Percentiles rank a stretch among this genome's conserved stretches.
phyloP scores from a whole-genome alignment of 2,113 vertebrate genomes.

The Triplophysa dalaica region DNA sequence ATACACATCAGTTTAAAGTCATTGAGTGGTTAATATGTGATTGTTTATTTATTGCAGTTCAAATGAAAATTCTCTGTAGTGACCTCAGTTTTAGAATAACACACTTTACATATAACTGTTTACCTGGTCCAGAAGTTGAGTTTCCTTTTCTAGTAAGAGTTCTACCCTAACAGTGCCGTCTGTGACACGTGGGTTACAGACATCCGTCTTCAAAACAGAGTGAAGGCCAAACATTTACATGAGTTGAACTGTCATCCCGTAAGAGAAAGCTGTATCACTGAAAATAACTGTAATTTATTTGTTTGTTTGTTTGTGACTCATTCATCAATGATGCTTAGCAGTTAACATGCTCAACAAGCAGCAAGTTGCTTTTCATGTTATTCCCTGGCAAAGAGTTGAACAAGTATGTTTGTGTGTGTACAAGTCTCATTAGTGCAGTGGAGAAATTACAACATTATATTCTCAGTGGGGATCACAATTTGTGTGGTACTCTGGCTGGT shows the following conservation, averaged over 20 bases:
- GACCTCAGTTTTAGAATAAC: constrained; percentile 63
- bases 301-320: background rate
- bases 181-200: constrained; percentile 22
- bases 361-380: background rate
- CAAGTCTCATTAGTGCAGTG: too few species aligned
- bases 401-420: too few species aligned
- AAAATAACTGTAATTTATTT: background rate
- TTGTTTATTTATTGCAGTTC: too few species aligned
- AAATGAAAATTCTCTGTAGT: too few species aligned
- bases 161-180: constrained; percentile 30
- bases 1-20: too few species aligned
- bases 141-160: constrained; percentile 65
- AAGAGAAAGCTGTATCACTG: background rate
- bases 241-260: background rate
- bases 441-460: background rate
- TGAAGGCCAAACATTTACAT: background rate
- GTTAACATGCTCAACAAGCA: background rate
- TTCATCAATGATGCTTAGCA: background rate
- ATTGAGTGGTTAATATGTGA: too few species aligned
- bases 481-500: background rate
- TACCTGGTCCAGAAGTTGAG: constrained; percentile 68
- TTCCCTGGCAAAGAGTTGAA: background rate
- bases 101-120: constrained; percentile 71
- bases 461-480: background rate
- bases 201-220: background rate